These are phyloP conservation scores for Ammodytes marinus DNA, from an alignment of 2,113 vertebrate genomes.

Conservation along the genomic window DNA sequence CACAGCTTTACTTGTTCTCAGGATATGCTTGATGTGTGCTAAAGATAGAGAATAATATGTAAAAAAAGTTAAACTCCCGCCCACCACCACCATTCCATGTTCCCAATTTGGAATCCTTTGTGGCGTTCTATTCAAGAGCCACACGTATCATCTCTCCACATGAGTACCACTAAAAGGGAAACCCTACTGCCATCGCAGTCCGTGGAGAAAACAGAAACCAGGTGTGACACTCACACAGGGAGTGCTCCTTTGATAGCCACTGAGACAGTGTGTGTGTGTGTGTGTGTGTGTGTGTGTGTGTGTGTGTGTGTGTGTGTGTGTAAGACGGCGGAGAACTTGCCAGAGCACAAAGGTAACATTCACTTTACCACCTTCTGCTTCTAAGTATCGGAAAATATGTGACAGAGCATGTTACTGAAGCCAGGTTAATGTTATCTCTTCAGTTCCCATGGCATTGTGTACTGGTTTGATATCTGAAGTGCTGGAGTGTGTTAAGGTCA, in stretches of 20 bases:
- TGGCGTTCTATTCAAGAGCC: slow-evolving; percentile 80
- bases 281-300: slow-evolving; percentile 19
- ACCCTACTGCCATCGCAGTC: slow-evolving; percentile 54
- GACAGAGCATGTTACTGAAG: slow-evolving; percentile 55
- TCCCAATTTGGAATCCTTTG: slow-evolving; percentile 78
- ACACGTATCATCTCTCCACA: slow-evolving; percentile 83
- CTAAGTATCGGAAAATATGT: slow-evolving; percentile 72
- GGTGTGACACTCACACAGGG: slow-evolving; percentile 76
- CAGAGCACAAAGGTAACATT: slow-evolving; percentile 77
- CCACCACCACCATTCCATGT: slow-evolving; percentile 37
- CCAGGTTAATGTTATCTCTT: slow-evolving; percentile 71
- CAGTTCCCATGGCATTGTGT: slow-evolving; percentile 63
- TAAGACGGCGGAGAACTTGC: slow-evolving; percentile 54
- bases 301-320: slow-evolving; percentile 17
- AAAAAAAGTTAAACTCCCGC: slow-evolving; percentile 67
- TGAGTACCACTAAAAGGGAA: slow-evolving; percentile 78
- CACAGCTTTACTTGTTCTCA: slow-evolving; percentile 19
- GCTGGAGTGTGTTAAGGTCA: slow-evolving; percentile 46
- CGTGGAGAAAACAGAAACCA: slow-evolving; percentile 80
- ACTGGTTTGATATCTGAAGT: slow-evolving; percentile 49
- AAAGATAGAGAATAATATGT: slow-evolving; percentile 55
- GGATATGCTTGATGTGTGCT: slow-evolving; percentile 42
- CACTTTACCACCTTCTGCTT: slow-evolving; percentile 50
- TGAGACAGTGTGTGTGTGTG: neutral
- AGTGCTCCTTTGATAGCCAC: slow-evolving; percentile 64